Conservation (phyloP, 2,888 invertebrate genomes). For the Kuschelorhynchus macadamiae region DNA sequence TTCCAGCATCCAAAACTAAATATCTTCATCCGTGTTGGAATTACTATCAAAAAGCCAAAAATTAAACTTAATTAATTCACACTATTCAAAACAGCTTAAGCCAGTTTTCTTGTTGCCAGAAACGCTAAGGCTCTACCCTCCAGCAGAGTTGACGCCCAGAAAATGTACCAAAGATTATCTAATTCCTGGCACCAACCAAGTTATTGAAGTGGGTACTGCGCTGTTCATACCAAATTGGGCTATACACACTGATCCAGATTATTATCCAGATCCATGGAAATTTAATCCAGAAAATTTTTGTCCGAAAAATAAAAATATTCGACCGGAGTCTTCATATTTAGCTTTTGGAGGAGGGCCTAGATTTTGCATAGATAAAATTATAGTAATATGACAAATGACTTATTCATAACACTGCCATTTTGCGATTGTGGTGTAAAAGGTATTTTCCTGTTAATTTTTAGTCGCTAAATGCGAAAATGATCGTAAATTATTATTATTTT, state of each 20-base stretch:
- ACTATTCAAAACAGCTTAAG: no score
- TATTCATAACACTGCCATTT: no score
- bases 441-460: no score
- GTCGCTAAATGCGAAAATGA: no score
- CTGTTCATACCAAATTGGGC: slow-evolving; percentile 60
- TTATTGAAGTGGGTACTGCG: slow-evolving; percentile 62
- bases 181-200: slow-evolving; percentile 60
- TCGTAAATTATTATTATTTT: no score
- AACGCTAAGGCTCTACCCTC: slow-evolving; percentile 64
- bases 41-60: no score
- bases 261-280: slow-evolving; percentile 55
- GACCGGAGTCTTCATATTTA: slow-evolving; percentile 53
- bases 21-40: no score
- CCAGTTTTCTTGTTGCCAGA: slow-evolving; percentile 57
- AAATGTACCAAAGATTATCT: slow-evolving; percentile 56
- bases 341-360: slow-evolving; percentile 65
- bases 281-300: slow-evolving; percentile 58
- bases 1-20: no score
- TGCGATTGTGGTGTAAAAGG: no score
- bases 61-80: no score
- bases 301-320: slow-evolving; percentile 49
- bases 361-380: slow-evolving; percentile 63
- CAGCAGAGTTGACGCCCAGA: slow-evolving; percentile 55
- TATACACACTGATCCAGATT: slow-evolving; percentile 56
- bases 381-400: no score